A percentile compares a stretch with the other conserved stretches of the same genome.
These are phyloP conservation scores for Drosophila nikananu DNA, from an alignment of 1,140 invertebrate species.

Conservation along the genomic window DNA sequence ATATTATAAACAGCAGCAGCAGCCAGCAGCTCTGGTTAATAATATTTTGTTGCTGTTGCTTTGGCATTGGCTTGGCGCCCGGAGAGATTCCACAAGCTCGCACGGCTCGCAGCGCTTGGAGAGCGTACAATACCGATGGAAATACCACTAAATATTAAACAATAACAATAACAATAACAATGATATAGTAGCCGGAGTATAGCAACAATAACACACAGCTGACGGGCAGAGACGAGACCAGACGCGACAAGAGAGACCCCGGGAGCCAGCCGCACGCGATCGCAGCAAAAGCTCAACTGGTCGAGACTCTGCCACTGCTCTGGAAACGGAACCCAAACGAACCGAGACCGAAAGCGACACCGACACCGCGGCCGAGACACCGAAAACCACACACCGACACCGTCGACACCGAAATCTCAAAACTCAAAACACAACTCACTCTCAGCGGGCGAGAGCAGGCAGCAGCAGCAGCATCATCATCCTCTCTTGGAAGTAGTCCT, in stretches of 20 bases:
- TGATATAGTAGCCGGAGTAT: slow-evolving; percentile 8
- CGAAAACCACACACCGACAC: slow-evolving; percentile 5
- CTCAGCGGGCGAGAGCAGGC: not conserved
- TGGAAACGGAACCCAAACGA: slow-evolving; percentile 51
- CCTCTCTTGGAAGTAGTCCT: not conserved
- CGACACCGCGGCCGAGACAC: slow-evolving; percentile 5
- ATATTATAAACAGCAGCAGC: slow-evolving; percentile 13
- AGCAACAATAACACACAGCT: slow-evolving; percentile 18
- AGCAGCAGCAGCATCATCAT: slow-evolving; percentile 4
- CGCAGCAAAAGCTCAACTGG: slow-evolving; percentile 82
- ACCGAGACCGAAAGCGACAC: slow-evolving; percentile 47
- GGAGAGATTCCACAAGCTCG: slow-evolving; percentile 18
- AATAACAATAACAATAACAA: slow-evolving; percentile 29
- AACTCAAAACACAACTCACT: slow-evolving; percentile 8
- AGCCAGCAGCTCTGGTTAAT: slow-evolving; percentile 18
- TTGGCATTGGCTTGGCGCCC: slow-evolving; percentile 37
- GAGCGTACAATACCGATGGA: slow-evolving; percentile 17
- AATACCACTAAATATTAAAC: slow-evolving; percentile 11
- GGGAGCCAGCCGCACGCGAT: slow-evolving; percentile 79
- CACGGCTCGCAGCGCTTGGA: slow-evolving; percentile 1
- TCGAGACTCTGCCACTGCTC: slow-evolving; percentile 54
- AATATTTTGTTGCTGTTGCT: slow-evolving; percentile 39
- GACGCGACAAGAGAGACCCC: slow-evolving; percentile 27
- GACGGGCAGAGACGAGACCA: slow-evolving; percentile 33
- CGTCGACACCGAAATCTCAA: slow-evolving; percentile 1